phyloP scores from a whole-genome alignment of 2,888 invertebrate genomes.

The Catocala nupta region DNA sequence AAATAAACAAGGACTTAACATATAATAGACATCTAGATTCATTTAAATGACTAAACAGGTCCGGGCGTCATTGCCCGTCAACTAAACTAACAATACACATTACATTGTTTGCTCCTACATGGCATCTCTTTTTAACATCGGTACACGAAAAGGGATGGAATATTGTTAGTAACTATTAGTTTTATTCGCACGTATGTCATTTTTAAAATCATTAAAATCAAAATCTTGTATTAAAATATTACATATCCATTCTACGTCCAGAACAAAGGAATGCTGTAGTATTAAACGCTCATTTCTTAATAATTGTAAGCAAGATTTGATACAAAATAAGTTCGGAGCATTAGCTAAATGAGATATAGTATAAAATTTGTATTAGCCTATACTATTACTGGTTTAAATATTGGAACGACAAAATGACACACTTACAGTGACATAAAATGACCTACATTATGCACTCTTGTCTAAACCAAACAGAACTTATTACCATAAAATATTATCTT shows the following conservation, averaged over 20 bases:
- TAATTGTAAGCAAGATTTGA: too few relatives aligned
- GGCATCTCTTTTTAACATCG: not conserved
- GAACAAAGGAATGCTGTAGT: too few relatives aligned
- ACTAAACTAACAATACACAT: conserved; percentile 7
- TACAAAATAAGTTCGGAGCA: too few relatives aligned
- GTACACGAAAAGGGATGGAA: too few relatives aligned
- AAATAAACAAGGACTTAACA: conserved; percentile 56
- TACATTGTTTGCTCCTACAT: not conserved
- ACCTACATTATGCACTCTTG: conserved; percentile 39
- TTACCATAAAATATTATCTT: conserved; percentile 26
- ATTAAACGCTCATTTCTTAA: too few relatives aligned
- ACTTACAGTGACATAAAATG: conserved; percentile 34
- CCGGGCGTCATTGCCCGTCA: conserved; percentile 16
- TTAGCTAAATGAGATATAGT: conserved; percentile 3
- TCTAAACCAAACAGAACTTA: conserved; percentile 22
- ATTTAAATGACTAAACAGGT: conserved; percentile 25
- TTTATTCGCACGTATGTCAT: too few relatives aligned
- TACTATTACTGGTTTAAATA: conserved; percentile 27
- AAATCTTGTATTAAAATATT: too few relatives aligned
- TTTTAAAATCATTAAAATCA: too few relatives aligned
- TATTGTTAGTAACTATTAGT: too few relatives aligned
- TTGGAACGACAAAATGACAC: conserved; percentile 36
- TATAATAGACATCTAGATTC: conserved; percentile 21
- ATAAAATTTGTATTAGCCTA: conserved; percentile 19
- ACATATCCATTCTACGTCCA: too few relatives aligned